Conservation (phyloP, 2,113 vertebrate species). For the Dissostichus mawsoni region DNA sequence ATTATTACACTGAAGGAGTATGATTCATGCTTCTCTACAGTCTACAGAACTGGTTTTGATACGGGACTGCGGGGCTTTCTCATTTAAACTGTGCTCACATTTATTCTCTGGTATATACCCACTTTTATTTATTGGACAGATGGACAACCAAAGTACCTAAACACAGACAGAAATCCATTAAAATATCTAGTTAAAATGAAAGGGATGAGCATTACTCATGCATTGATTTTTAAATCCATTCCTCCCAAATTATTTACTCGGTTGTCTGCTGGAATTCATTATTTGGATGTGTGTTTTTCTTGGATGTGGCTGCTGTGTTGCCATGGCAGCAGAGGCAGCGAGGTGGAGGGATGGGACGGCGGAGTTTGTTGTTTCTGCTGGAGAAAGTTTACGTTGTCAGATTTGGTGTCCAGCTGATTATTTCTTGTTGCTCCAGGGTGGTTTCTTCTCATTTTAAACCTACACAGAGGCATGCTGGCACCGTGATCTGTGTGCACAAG, state of each 20-base stretch:
- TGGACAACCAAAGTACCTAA: slow-evolving; percentile 16
- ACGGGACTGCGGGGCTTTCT: neutral
- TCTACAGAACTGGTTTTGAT: neutral
- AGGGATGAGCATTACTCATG: slow-evolving; percentile 31
- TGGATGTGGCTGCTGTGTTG: slow-evolving; percentile 57
- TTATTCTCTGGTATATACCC: slow-evolving; percentile 11
- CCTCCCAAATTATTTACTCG: slow-evolving; percentile 56
- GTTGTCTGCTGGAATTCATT: slow-evolving; percentile 53
- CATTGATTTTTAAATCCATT: slow-evolving; percentile 49
- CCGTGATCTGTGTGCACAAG: neutral
- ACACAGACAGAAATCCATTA: slow-evolving; percentile 22
- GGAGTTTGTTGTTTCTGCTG: neutral
- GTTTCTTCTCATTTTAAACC: slow-evolving; percentile 23
- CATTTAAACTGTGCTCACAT: slow-evolving; percentile 19
- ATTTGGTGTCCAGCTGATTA: slow-evolving; percentile 6
- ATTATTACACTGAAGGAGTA: slow-evolving; percentile 33
- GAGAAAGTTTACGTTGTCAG: slow-evolving; percentile 52
- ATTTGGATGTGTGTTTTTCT: slow-evolving; percentile 24
- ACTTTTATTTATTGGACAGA: slow-evolving; percentile 33
- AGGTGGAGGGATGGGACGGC: neutral
- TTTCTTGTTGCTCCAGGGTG: neutral
- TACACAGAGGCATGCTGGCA: slow-evolving; percentile 2
- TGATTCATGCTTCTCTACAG: slow-evolving; percentile 24
- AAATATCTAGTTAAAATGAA: slow-evolving; percentile 41
- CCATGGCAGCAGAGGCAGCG: slow-evolving; percentile 57